Evolutionary conservation across 2,888 invertebrate species (phyloP).

Genomic region (Tribolium freemani): DNA sequence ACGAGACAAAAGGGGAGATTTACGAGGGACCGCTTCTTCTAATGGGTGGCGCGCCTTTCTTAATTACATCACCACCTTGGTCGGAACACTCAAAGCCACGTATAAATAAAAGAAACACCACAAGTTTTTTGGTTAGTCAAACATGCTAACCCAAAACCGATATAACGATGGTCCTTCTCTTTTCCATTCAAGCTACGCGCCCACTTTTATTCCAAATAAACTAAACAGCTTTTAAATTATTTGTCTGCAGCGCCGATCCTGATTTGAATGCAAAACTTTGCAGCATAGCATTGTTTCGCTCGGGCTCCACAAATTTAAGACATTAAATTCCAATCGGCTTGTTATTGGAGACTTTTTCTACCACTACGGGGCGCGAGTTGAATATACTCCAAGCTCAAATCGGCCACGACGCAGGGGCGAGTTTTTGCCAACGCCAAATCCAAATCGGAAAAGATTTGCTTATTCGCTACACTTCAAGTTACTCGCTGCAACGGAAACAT

Average conservation of each 20-base stretch:
- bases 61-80: slow-evolving; percentile 68
- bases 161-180: slow-evolving; percentile 45
- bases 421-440: not conserved
- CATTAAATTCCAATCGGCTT: slow-evolving; percentile 52
- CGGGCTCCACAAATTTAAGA: slow-evolving; percentile 47
- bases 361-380: slow-evolving; percentile 9
- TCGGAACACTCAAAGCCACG: slow-evolving; percentile 66
- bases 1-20: slow-evolving; percentile 65
- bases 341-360: slow-evolving; percentile 49
- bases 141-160: slow-evolving; percentile 48
- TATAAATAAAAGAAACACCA: slow-evolving; percentile 67
- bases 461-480: too few species aligned
- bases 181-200: slow-evolving; percentile 48
- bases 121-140: slow-evolving; percentile 57
- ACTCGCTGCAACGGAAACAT: too few species aligned
- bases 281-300: slow-evolving; percentile 52
- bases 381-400: not conserved
- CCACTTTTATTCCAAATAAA: slow-evolving; percentile 55
- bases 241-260: slow-evolving; percentile 57
- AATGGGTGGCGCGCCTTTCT: slow-evolving; percentile 67
- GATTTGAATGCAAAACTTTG: slow-evolving; percentile 53
- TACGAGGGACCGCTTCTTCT: slow-evolving; percentile 65
- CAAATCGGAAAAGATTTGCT: too few species aligned
- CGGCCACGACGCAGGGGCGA: not conserved
- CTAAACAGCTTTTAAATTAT: slow-evolving; percentile 60